phyloP scores from a whole-genome alignment of 2,888 invertebrate species.

The Morinoia aosen region DNA sequence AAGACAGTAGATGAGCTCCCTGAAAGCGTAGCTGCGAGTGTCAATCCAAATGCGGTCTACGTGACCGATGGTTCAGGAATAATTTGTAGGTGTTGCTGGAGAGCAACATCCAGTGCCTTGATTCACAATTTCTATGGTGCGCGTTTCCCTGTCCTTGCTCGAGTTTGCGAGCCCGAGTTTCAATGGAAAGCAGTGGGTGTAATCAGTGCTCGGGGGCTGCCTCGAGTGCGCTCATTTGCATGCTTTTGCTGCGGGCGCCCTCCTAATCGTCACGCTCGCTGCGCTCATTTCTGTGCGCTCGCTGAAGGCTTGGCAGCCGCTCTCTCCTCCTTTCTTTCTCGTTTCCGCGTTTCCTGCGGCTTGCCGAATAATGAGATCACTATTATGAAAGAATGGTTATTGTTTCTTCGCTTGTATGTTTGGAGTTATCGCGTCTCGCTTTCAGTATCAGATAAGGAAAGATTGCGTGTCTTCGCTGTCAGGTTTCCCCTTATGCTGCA shows the following conservation, averaged over 20 bases:
- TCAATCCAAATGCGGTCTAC: neutral
- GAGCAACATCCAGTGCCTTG: neutral
- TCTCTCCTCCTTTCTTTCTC: neutral
- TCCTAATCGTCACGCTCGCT: neutral
- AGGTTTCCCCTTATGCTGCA: no score
- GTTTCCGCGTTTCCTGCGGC: neutral
- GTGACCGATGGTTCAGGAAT: neutral
- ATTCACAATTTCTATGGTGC: neutral
- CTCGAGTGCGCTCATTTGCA: constrained; percentile 29
- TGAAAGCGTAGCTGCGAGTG: neutral
- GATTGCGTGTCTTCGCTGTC: no score
- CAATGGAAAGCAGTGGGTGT: neutral
- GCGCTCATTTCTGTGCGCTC: neutral
- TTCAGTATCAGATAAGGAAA: no score
- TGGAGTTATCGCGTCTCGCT: no score
- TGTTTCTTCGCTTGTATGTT: no score
- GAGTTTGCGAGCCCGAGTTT: neutral
- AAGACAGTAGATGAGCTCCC: neutral
- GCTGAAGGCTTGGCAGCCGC: neutral
- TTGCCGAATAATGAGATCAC: neutral
- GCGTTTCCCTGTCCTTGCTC: neutral
- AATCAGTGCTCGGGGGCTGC: neutral
- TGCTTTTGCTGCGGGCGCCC: neutral
- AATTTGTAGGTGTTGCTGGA: neutral
- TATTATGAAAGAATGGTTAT: no score